Base-by-base conservation (phyloP, 2,888 invertebrate species). In the Andrena dorsata region DNA sequence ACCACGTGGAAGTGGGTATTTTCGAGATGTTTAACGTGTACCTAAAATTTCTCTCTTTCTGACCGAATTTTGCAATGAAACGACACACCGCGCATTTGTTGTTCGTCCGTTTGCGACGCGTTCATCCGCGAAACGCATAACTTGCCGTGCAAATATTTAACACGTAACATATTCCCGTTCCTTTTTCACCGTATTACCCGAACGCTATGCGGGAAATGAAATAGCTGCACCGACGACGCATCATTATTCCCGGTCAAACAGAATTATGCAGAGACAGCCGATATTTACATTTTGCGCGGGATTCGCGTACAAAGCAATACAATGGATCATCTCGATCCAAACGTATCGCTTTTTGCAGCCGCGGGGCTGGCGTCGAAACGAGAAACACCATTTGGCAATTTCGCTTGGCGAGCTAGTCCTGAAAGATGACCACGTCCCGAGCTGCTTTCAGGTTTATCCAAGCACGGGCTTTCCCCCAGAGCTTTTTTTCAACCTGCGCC, bases 281-380 rank as follows among this genome's bases (percentile, higher is more conserved):
- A 73, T 80, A 78, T 73, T 81, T 73, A 64, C 63, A 32, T 26
- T 23, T 63, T 35, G 56, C 58, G 20, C 47, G 6, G 58, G 16
- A 26, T 60, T 26, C 73, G 65, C 66, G 70, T 70, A 76, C 71
- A 68, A 75, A 80, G 58, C 80, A 68, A 76, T 80, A 87, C 83
- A 87, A 86, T 83, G 86, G 87, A 85, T 87, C 86, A 87, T 87
- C 85, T 81, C 79, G 60, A 87, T 86, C 85, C 81, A 80, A 83
- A 86, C 83, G 85, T 87, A 87, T 87, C 85, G 87, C 77, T 86
- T 83, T 86, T 87, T 83, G 83, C 86, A 81, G 79, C 80, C 72
- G 81, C 69, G 63, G 75, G 23, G 16, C 41, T 23, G 8, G 71
- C 77, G 73, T 77, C 80, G 73, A 72, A 75, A 84, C 80, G 77